A percentile compares a stretch with the other conserved stretches of the same genome.
phyloP scores from a whole-genome alignment of 2,113 vertebrate species.

The Fulmarus glacialis region DNA sequence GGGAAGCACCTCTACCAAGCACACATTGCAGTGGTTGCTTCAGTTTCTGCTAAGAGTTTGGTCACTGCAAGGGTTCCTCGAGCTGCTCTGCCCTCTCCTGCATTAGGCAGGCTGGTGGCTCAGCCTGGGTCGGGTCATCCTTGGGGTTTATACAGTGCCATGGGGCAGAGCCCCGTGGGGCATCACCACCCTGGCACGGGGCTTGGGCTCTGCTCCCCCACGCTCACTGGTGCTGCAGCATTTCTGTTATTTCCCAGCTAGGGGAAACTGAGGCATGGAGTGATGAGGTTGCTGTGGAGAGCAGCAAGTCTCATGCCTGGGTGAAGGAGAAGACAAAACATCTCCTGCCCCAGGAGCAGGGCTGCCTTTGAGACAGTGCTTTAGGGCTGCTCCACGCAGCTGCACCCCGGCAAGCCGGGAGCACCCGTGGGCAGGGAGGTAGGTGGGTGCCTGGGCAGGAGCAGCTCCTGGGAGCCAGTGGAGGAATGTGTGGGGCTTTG shows the following conservation, averaged over 20 bases:
- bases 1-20: not conserved
- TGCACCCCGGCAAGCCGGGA: rapidly evolving
- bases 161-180: not conserved
- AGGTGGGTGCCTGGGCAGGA: not conserved
- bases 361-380: not conserved
- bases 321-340: not conserved
- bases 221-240: rapidly evolving
- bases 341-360: not conserved
- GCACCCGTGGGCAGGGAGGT: not conserved
- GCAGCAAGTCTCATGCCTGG: not conserved
- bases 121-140: not conserved
- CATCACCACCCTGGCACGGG: not conserved
- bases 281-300: not conserved
- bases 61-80: rapidly evolving
- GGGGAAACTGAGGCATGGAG: not conserved
- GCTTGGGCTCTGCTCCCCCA: no score
- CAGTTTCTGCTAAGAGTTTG: not conserved
- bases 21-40: rapidly evolving
- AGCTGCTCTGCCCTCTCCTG: not conserved
- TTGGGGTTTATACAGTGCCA: rapidly evolving
- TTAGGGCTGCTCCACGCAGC: not conserved
- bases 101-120: not conserved
- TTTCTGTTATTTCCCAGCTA: not conserved
- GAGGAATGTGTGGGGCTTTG: conserved; percentile 14
- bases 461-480: not conserved